Percentiles rank a stretch among this genome's conserved stretches.
These are phyloP conservation scores for Eptatretus burgeri DNA, from an alignment of 2,113 vertebrate species.

Conservation along the genomic window DNA sequence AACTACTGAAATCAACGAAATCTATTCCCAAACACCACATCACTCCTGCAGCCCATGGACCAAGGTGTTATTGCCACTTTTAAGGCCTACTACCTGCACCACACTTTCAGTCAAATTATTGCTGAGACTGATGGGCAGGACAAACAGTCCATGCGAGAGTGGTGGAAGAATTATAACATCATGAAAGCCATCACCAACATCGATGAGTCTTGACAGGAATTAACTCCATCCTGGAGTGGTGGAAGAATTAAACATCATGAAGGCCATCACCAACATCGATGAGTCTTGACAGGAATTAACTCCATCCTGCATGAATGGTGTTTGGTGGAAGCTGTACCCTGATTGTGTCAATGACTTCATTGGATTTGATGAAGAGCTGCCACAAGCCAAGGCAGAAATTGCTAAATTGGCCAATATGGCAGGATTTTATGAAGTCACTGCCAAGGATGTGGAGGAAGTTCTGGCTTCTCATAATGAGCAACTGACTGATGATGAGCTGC, in stretches of 20 bases:
- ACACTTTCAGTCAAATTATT: not conserved
- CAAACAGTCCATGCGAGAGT: not conserved
- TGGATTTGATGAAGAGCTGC: not conserved
- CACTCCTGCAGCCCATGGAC: constrained; percentile 1
- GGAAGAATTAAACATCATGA: not conserved
- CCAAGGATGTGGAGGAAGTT: no score
- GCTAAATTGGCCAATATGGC: no score
- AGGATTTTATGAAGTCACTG: no score
- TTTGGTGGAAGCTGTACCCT: not conserved
- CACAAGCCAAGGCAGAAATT: no score
- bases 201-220: not conserved
- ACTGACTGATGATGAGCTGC: no score
- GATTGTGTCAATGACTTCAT: not conserved
- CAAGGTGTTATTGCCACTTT: not conserved
- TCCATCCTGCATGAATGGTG: not conserved
- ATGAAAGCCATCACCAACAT: not conserved
- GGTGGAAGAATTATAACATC: not conserved
- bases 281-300: not conserved
- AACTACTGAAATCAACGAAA: no score
- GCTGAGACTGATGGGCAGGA: not conserved
- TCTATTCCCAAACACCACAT: not conserved
- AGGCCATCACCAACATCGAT: not conserved
- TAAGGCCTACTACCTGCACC: not conserved
- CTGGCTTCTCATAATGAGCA: no score
- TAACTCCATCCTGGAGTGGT: not conserved